These are phyloP conservation scores for Pelusios castaneus DNA, from an alignment of 2,113 vertebrate genomes.

Conservation along the genomic window DNA sequence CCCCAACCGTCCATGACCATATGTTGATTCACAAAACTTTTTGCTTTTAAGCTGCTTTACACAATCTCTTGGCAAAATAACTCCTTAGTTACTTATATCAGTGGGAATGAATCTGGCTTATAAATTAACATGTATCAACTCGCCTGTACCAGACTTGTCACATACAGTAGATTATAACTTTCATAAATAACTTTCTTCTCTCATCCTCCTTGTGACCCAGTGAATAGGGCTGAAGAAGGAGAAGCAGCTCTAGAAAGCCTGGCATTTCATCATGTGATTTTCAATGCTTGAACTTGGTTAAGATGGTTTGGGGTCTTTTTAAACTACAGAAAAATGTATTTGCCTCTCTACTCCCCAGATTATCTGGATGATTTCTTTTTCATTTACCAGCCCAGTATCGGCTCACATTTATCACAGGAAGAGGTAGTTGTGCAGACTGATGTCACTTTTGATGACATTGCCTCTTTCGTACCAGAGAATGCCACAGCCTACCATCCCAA, in stretches of 20 bases:
- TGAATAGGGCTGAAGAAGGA: background rate
- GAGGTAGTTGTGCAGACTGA: background rate
- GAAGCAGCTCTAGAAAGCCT: background rate
- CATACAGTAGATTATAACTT: background rate
- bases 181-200: background rate
- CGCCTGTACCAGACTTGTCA: background rate
- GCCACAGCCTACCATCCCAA: background rate
- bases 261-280: background rate
- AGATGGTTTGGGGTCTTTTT: background rate
- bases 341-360: background rate
- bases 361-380: background rate
- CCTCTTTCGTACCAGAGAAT: background rate
- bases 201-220: background rate
- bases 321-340: background rate
- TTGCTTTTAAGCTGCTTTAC: background rate
- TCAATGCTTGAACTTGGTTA: too few species aligned
- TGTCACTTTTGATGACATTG: background rate
- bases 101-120: background rate
- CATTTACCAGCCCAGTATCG: background rate
- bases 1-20: background rate
- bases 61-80: background rate
- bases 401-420: background rate
- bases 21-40: background rate
- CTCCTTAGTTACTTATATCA: background rate
- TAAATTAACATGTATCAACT: background rate